Conservation (phyloP, 2,113 vertebrate genomes). For the Geococcyx californianus region DNA sequence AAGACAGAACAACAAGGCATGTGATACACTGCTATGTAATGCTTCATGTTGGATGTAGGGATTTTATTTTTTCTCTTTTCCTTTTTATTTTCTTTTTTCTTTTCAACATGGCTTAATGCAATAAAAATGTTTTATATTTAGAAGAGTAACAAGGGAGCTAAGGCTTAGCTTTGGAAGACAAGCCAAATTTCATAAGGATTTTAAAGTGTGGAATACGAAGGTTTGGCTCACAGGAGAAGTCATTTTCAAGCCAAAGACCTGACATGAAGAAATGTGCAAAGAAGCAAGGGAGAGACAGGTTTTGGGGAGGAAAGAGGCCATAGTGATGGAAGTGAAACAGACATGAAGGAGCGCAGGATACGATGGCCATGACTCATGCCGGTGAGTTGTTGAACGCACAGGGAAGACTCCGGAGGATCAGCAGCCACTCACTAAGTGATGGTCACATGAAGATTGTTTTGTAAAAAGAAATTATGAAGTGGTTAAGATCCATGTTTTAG, state of each 20-base stretch:
- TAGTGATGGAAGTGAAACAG: conserved; percentile 6
- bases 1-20: not conserved
- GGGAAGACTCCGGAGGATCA: not conserved
- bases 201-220: conserved; percentile 55
- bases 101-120: conserved; percentile 60
- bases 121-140: conserved; percentile 66
- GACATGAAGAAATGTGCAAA: conserved; percentile 38
- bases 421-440: not conserved
- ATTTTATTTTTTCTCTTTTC: conserved; percentile 28
- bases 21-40: not conserved
- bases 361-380: not conserved
- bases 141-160: conserved; percentile 65
- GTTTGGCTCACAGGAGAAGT: conserved; percentile 48
- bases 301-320: not conserved
- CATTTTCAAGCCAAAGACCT: conserved; percentile 34
- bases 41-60: not conserved
- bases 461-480: not conserved
- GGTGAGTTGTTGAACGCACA: not conserved
- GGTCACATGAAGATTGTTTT: not conserved
- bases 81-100: not conserved
- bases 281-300: not conserved
- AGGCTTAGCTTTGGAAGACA: conserved; percentile 58
- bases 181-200: conserved; percentile 60
- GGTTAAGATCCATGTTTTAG: not conserved
- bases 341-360: not conserved